Evolutionary conservation across 2,888 invertebrate genomes (phyloP).

Genomic region (Scaptomyza caliginosa): DNA sequence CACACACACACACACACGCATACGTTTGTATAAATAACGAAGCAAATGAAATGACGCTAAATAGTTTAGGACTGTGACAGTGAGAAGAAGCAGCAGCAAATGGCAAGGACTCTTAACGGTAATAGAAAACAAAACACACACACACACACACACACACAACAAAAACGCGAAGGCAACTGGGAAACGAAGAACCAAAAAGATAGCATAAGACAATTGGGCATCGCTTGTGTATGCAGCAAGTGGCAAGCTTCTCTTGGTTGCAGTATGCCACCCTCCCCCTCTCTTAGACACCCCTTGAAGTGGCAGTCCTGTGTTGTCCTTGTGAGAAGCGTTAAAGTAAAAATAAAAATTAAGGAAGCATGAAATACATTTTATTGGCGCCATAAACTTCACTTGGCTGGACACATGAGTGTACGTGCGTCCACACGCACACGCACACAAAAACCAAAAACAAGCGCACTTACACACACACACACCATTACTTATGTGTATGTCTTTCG

Average conservation of each 20-base stretch:
- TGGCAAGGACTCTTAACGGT: slow-evolving; percentile 34
- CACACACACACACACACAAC: slow-evolving; percentile 3
- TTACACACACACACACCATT: slow-evolving; percentile 7
- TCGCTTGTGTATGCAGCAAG: slow-evolving; percentile 46
- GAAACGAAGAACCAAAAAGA: slow-evolving; percentile 20
- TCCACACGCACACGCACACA: slow-evolving; percentile 55
- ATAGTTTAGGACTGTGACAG: slow-evolving; percentile 64
- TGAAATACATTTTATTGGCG: slow-evolving; percentile 84
- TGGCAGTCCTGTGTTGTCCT: slow-evolving; percentile 34
- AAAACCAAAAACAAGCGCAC: slow-evolving; percentile 29
- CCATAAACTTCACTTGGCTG: slow-evolving; percentile 83
- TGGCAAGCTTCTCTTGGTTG: slow-evolving; percentile 16
- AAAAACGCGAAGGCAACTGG: neutral
- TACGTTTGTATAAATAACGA: slow-evolving; percentile 4
- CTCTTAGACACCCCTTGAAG: neutral
- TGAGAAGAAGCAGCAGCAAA: neutral
- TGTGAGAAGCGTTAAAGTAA: slow-evolving; percentile 75
- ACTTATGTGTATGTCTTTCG: slow-evolving; percentile 37
- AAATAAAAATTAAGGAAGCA: slow-evolving; percentile 84
- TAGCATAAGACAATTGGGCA: slow-evolving; percentile 52
- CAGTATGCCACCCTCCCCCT: slow-evolving; percentile 16
- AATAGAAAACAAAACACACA: slow-evolving; percentile 41
- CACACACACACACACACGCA: neutral
- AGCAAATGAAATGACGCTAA: slow-evolving; percentile 71
- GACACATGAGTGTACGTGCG: slow-evolving; percentile 82